Percentiles rank a stretch among this genome's conserved stretches.
Evolutionary conservation across 1,140 invertebrate genomes (phyloP).

Genomic region (Pantala flavescens): DNA sequence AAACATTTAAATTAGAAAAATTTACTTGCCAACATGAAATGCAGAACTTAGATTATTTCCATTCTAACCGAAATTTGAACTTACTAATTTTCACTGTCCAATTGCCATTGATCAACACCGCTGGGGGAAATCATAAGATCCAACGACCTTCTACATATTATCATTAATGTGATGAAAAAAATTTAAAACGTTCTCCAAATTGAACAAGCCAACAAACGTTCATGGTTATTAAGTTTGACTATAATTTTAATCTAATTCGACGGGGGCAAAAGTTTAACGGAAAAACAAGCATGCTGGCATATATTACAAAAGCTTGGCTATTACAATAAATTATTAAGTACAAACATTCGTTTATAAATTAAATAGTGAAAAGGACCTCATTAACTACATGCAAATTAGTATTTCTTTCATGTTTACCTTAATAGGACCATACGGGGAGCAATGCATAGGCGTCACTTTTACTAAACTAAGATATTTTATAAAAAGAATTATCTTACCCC

Average conservation of each 20-base stretch:
- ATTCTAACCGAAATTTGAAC: not conserved
- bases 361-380: not conserved
- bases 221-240: not conserved
- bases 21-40: constrained; percentile 3
- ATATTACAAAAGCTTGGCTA: not conserved
- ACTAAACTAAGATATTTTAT: constrained; percentile 22
- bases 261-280: constrained; percentile 3
- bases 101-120: not conserved
- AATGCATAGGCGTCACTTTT: not conserved
- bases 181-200: not conserved
- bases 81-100: not conserved
- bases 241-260: not conserved
- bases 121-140: not conserved
- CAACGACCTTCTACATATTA: not conserved
- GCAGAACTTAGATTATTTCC: not conserved
- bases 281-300: not conserved
- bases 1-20: not conserved
- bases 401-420: not conserved
- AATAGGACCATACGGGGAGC: not conserved
- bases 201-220: not conserved
- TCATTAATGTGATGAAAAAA: not conserved
- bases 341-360: not conserved
- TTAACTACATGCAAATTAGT: constrained; percentile 10
- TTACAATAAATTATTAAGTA: not conserved
- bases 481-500: constrained; percentile 32